phyloP scores from a whole-genome alignment of 2,113 vertebrate genomes.

The Myotis lucifugus region DNA sequence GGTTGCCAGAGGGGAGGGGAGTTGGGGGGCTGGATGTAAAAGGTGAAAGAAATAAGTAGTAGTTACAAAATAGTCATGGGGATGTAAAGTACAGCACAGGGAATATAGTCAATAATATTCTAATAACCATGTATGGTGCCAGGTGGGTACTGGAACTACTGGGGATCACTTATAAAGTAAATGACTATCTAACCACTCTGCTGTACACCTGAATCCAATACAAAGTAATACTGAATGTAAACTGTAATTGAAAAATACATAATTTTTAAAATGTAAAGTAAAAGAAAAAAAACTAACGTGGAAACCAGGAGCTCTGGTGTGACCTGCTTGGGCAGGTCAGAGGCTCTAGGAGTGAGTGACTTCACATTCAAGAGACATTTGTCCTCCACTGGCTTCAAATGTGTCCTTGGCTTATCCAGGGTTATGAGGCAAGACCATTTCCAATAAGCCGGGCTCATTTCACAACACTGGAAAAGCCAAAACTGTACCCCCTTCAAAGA shows the following conservation, averaged over 20 bases:
- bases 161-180: background rate
- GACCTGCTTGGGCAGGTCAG: fast-evolving
- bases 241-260: background rate
- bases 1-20: background rate
- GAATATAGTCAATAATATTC: background rate
- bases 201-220: background rate
- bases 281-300: background rate
- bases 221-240: background rate
- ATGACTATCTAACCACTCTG: background rate
- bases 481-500: background rate
- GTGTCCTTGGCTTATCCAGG: background rate
- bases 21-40: background rate
- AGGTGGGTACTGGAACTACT: background rate
- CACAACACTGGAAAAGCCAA: background rate
- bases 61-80: background rate
- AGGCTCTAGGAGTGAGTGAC: background rate
- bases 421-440: background rate
- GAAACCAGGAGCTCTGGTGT: background rate
- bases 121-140: background rate
- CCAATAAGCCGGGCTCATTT: background rate
- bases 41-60: background rate
- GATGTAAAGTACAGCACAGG: background rate
- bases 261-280: background rate
- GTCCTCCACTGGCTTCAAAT: background rate
- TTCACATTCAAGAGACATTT: background rate